Base-by-base conservation (phyloP, 2,888 invertebrate species). In the Sabellastarte sp. region DNA sequence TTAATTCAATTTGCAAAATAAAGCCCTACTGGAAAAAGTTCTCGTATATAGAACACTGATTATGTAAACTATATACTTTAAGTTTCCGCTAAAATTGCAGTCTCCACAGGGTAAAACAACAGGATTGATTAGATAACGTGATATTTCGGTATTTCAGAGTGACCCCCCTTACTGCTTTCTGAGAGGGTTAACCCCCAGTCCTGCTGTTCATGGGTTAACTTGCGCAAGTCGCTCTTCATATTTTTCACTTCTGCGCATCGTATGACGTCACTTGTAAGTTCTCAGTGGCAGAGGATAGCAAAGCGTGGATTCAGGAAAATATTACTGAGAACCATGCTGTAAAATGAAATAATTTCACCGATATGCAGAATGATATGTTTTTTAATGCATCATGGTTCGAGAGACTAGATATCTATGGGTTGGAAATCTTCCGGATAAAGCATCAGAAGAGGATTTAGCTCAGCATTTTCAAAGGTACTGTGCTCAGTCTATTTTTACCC, bases 401-500 rank as follows among this genome's bases (percentile, higher is more conserved):
- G 95, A 96, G 94, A 95, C 95, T 90, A 93, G 96, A 90, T 95
- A 97, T 90, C 92, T 97, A 90, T 95, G 95, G 94, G 95, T 97
- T 91, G 96, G 95, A 91, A 96, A 95, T 91, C 93, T 97, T 91
- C 95, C 96, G 91, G 95, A 95, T 90, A 95, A 93, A 89, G 93
- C 94, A 89, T 92, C 93, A 86, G 95, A 95, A 89, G 95, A 95
- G 87, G 91, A 93, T 87, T 93, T 95, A 88, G 90, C 92, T 89
- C 94, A 95, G 88, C 93, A 93, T 89, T 95, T 96, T 88, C 93
- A 94, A 92, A 63, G 73, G 73, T 70, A 67, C 69, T n/a, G n/a
- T n/a, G n/a, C n/a, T n/a, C n/a, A n/a, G n/a, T n/a, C n/a, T n/a
- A n/a, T n/a, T n/a, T n/a, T n/a, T n/a, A n/a, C n/a, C n/a, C n/a